Conservation (phyloP, 2,888 invertebrate genomes). For the Troides helena region DNA sequence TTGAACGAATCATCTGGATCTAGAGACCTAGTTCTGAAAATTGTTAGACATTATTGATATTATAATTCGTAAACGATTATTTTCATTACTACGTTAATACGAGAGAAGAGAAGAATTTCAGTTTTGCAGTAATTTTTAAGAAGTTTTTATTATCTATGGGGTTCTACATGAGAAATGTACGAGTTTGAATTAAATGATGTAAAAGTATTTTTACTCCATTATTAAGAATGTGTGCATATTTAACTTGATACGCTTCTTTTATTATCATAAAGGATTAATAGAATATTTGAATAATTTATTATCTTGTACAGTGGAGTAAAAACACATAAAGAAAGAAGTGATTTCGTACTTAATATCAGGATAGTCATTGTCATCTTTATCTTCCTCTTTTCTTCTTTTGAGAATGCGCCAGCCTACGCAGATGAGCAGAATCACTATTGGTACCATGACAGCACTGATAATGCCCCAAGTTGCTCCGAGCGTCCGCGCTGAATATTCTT, state of each 20-base stretch:
- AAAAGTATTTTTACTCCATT: no score
- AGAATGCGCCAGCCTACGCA: conserved; percentile 83
- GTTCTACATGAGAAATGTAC: no score
- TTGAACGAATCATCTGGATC: conserved; percentile 72
- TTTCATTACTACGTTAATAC: no score
- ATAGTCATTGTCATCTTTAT: conserved; percentile 73
- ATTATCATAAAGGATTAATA: no score
- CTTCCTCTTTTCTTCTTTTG: conserved; percentile 73
- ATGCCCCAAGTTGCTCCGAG: conserved; percentile 89
- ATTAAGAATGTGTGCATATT: no score
- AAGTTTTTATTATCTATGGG: no score
- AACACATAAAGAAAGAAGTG: neutral
- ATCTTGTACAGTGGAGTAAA: no score
- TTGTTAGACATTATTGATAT: neutral
- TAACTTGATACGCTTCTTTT: no score
- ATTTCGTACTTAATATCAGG: conserved; percentile 57
- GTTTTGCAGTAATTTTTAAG: no score
- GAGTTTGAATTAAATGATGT: no score
- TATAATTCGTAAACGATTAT: neutral
- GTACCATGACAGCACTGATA: conserved; percentile 87
- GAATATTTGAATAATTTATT: no score
- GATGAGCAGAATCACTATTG: conserved; percentile 85
- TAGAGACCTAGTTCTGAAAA: conserved; percentile 53
- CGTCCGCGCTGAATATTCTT: conserved; percentile 88
- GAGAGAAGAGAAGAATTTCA: no score